Evolutionary conservation across 2,888 invertebrate genomes (phyloP).

Genomic region (Psylliodes chrysocephalus): DNA sequence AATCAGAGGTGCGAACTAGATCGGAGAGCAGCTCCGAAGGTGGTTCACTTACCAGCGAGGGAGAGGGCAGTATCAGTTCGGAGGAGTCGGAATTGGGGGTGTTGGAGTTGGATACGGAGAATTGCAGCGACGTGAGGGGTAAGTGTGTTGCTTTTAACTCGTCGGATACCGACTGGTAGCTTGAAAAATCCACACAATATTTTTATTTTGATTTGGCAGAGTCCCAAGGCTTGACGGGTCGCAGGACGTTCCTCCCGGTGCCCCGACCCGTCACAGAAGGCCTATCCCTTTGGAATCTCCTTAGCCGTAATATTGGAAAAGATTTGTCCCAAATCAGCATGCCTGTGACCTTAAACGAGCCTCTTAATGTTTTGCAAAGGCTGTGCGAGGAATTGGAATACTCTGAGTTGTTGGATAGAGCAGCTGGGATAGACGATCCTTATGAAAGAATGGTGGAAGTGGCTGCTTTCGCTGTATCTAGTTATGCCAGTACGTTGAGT

Average conservation of each 20-base stretch:
- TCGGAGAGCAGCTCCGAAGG: constrained; percentile 80
- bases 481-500: constrained; percentile 78
- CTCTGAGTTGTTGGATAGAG: constrained; percentile 81
- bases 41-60: constrained; percentile 74
- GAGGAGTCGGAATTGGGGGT: constrained; percentile 68
- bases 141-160: constrained; percentile 16
- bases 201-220: constrained; percentile 35
- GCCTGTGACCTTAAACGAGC: constrained; percentile 88
- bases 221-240: constrained; percentile 61
- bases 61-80: constrained; percentile 73
- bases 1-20: constrained; percentile 60
- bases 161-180: too few species aligned
- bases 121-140: constrained; percentile 58
- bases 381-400: constrained; percentile 88
- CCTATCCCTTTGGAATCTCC: constrained; percentile 81
- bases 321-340: constrained; percentile 87
- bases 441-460: constrained; percentile 80
- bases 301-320: constrained; percentile 86
- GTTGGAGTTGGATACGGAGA: constrained; percentile 62
- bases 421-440: constrained; percentile 73
- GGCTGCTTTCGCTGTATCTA: constrained; percentile 84
- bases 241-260: constrained; percentile 76
- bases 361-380: constrained; percentile 82
- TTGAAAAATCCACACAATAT: neutral
- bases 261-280: constrained; percentile 80